Conservation (phyloP, 2,113 vertebrate genomes). For the Turdus rufiventris region DNA sequence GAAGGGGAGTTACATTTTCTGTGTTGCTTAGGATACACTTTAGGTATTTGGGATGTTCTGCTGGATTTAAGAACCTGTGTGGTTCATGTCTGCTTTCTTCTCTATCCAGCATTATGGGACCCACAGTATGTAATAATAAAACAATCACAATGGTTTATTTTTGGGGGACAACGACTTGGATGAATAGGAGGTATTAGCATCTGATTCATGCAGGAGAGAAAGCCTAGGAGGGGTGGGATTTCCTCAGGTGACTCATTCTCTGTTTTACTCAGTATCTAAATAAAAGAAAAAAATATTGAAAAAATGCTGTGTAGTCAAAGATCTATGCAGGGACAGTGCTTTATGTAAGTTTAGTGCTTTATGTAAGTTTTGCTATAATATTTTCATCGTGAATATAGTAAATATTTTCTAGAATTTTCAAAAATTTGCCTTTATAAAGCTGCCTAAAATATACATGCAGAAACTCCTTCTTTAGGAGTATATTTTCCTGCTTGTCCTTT, state of each 20-base stretch:
- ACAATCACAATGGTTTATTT: background rate
- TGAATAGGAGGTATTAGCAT: background rate
- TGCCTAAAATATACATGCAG: background rate
- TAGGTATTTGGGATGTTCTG: background rate
- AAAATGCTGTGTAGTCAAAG: background rate
- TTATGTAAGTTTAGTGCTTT: background rate
- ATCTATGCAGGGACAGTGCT: background rate
- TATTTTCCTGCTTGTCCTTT: background rate
- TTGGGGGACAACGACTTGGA: background rate
- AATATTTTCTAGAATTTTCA: background rate
- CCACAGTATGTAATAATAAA: background rate
- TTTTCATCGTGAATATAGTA: background rate
- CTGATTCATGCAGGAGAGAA: background rate
- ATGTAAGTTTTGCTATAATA: background rate
- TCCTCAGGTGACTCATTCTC: background rate
- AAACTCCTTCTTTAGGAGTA: background rate
- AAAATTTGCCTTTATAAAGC: background rate
- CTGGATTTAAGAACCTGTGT: background rate
- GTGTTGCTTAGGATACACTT: background rate
- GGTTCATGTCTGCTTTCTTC: background rate
- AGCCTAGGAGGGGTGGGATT: background rate
- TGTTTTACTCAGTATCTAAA: background rate
- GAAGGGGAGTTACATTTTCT: background rate
- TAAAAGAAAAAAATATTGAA: background rate
- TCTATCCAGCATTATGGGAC: background rate